Base-by-base conservation (phyloP, 2,113 vertebrate genomes). In the Pterocles orientalis region DNA sequence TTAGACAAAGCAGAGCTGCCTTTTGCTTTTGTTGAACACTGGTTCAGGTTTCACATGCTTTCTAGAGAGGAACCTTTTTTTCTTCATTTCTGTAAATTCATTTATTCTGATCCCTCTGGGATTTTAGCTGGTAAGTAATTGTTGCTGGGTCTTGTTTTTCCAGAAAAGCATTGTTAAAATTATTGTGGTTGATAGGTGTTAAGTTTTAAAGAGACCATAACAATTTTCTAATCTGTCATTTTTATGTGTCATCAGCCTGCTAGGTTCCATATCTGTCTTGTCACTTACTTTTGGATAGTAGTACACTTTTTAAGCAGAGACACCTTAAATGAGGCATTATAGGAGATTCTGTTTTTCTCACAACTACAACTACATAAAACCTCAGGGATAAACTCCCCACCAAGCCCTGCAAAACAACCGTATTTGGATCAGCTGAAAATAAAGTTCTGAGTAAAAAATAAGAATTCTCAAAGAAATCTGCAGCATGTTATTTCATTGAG, bases 351-450 rank as follows among this genome's bases (percentile, higher is more conserved):
- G n/a, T 48, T 78, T 13, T 29, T 87, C 33, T 47, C 24, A 66
- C 11, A 62, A 6, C 2, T 10, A 10, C 14, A 65, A 7, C 15
- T 47, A 39, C 3, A 4, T 33, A 20, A 47, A 90, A 51, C 3
- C 1, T 51, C 14, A 36, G n/a, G 0, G 2, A 15, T n/a, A 61
- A 84, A 54, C 5, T n/a, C 18, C 9, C 1, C 34, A 51, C 3
- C 10, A 72, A 3, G 3, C 4, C 3, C 29, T 53, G 18, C 16
- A 14, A 60, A 76, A 81, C 34, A 13, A 0, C 1, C 3, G 5
- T 28, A 10, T 73, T 51, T 70, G 7, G 14, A 45, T n/a, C 7
- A 84, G 4, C 7, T 61, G 26, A 61, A 80, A 81, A 48, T 1
- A 45, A 39, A 36, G 7, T 2, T n/a, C 10, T 33, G 17, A 69